These are phyloP conservation scores for Chionodraco myersi DNA, from an alignment of 2,113 vertebrate species.

Conservation along the genomic window DNA sequence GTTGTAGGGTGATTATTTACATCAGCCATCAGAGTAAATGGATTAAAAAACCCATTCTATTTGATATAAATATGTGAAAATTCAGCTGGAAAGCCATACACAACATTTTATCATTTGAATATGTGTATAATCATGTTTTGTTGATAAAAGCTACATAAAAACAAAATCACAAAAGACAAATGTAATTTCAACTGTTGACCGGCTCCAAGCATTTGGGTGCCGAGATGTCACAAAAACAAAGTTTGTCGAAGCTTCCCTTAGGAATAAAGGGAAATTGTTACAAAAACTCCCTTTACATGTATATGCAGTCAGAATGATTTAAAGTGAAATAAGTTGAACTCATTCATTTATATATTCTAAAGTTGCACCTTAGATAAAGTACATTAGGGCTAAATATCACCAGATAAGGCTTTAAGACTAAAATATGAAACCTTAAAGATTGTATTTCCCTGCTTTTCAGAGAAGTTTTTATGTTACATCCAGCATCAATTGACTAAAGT, in stretches of 20 bases:
- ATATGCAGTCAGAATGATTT: too few species aligned
- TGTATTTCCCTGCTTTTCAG: background rate
- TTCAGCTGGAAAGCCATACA: background rate
- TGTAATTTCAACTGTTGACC: background rate
- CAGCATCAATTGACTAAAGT: background rate
- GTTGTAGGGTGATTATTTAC: constrained; percentile 29
- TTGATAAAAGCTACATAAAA: background rate
- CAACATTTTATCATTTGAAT: background rate
- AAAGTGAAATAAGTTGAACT: background rate
- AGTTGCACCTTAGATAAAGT: background rate
- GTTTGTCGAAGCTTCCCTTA: background rate
- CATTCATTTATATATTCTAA: background rate
- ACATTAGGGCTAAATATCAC: background rate
- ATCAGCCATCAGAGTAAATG: constrained; percentile 4
- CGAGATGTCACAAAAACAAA: constrained; percentile 15
- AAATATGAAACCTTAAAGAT: background rate
- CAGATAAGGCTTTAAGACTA: background rate
- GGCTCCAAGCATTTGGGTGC: background rate
- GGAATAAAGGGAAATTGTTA: background rate
- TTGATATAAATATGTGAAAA: background rate
- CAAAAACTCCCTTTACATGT: background rate
- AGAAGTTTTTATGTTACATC: background rate
- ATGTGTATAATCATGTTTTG: background rate
- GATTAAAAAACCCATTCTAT: background rate
- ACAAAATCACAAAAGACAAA: constrained; percentile 4